Evolutionary conservation across 2,888 invertebrate genomes (phyloP), one percentile per base, ranked within the genome.

Genomic region (Acleris emargana): DNA sequence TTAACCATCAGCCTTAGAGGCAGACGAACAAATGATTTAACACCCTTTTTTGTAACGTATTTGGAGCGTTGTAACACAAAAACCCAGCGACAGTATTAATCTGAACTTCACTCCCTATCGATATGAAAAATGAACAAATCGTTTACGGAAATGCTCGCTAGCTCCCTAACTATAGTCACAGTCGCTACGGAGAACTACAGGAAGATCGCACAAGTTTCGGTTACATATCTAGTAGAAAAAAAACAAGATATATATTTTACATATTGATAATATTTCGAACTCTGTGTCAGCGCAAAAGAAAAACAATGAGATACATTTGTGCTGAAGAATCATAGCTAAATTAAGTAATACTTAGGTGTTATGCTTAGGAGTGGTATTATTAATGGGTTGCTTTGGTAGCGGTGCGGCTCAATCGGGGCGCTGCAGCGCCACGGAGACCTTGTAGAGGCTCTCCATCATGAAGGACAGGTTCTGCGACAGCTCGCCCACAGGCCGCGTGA

Each of bases 371-470:
- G 50, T 55, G 60, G 28, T 60, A 50, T 58, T n/a, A 38, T 22
- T 60, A 57, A 22, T 45, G 17, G 57, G n/a, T 3, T 55, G 59
- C 60, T 42, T 68, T 57, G 67, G 61, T 53, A 55, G 57, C 17
- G 62, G 60, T 54, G 45, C 60, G 54, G 42, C 57, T 50, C 80
- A 82, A 69, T 89, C 89, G 71, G 86, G 86, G 32, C 88, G 79
- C 76, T 89, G 88, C 69, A 91, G 83, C n/a, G 88, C 86, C 74
- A 91, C 84, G 2, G 90, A 90, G 73, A 88, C 89, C 73, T 86
- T 88, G 85, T 91, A 93, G 28, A 93, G 86, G 76, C 91, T 91
- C 80, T 93, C 93, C 89, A 92, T 89, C 88, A 92, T 90, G 80
- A 87, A 88, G 17, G 91, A 86, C 58, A 93, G 79, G 78, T 91